Conservation (phyloP, 2,113 vertebrate genomes). For the Vidua macroura region DNA sequence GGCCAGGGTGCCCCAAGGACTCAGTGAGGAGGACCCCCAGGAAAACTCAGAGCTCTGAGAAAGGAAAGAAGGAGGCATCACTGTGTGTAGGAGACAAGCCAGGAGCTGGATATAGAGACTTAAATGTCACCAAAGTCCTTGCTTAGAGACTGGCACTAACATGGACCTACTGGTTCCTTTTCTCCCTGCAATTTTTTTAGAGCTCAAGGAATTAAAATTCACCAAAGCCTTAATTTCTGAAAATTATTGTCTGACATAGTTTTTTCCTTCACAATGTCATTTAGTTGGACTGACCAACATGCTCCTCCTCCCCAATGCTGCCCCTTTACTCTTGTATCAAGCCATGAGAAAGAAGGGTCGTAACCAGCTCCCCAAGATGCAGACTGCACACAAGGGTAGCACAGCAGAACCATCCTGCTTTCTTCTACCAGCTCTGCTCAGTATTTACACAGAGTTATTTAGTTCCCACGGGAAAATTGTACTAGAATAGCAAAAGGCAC, state of each 20-base stretch:
- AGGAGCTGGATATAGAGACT: neutral
- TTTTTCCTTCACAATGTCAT: neutral
- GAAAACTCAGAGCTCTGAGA: neutral
- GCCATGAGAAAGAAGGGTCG: neutral
- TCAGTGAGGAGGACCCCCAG: neutral
- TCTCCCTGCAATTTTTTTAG: neutral
- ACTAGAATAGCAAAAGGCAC: conserved; percentile 28
- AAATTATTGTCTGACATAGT: neutral
- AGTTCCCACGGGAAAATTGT: conserved; percentile 25
- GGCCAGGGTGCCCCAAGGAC: neutral
- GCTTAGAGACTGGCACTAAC: neutral
- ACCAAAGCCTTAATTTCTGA: neutral
- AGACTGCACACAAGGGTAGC: neutral
- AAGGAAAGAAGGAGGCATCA: neutral
- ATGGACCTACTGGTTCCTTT: neutral
- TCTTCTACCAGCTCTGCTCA: neutral
- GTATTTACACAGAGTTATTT: conserved; percentile 50
- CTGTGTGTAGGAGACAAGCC: neutral
- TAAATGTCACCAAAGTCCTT: neutral
- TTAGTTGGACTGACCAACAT: neutral
- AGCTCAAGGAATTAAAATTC: neutral
- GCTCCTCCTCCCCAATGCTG: neutral
- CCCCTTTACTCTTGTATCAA: neutral
- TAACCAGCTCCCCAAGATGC: neutral
- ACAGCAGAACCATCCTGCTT: neutral